phyloP scores from a whole-genome alignment of 2,888 invertebrate genomes.

The Dorcus parallelipipedus region DNA sequence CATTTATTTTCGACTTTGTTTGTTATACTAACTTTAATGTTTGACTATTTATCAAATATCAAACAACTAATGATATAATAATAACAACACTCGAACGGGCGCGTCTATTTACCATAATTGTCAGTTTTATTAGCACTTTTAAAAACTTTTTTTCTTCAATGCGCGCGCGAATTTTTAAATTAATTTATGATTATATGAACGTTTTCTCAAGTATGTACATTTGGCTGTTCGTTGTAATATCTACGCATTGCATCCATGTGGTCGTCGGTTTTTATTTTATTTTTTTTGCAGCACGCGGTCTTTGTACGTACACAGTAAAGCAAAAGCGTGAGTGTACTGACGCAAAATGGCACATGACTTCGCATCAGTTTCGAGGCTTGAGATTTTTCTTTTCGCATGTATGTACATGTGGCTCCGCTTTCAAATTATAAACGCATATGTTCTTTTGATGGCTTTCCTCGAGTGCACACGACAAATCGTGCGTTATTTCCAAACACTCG shows the following conservation, averaged over 20 bases:
- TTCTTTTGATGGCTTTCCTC: slow-evolving; percentile 11
- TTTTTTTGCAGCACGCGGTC: neutral
- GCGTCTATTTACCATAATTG: too few relatives aligned
- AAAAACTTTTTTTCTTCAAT: too few relatives aligned
- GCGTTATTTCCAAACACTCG: too few relatives aligned
- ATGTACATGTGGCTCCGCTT: slow-evolving; percentile 25
- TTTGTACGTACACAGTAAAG: neutral
- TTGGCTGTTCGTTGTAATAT: neutral
- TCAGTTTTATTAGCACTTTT: too few relatives aligned
- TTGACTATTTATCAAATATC: too few relatives aligned
- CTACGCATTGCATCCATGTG: neutral
- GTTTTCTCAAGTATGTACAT: too few relatives aligned
- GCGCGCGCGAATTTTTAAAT: too few relatives aligned
- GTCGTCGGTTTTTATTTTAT: neutral
- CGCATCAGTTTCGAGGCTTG: slow-evolving; percentile 23
- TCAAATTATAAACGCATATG: slow-evolving; percentile 23
- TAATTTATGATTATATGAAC: too few relatives aligned
- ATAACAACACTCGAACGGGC: too few relatives aligned
- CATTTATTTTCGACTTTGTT: too few relatives aligned
- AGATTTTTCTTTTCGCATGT: slow-evolving; percentile 15
- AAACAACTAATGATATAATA: too few relatives aligned
- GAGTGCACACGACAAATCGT: neutral
- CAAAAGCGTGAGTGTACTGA: slow-evolving; percentile 1
- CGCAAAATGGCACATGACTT: slow-evolving; percentile 24
- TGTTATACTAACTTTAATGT: too few relatives aligned